Percentiles rank a stretch among this genome's conserved stretches.
phyloP scores from a whole-genome alignment of 2,113 vertebrate genomes.

The Myiagra hebetior region DNA sequence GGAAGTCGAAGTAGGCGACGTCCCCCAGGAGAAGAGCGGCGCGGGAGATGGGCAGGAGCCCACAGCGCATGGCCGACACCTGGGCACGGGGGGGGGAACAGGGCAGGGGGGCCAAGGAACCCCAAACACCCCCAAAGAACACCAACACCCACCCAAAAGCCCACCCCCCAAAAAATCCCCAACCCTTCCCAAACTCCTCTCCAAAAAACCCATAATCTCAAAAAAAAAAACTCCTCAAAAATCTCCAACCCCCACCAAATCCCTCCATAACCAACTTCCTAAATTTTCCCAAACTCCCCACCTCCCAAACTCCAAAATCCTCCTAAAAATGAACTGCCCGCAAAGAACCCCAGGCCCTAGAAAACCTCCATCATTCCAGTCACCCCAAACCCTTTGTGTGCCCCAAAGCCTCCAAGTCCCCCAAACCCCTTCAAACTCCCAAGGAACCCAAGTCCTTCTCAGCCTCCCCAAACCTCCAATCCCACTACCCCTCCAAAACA shows the following conservation, averaged over 20 bases:
- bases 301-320: neutral
- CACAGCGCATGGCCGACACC: conserved; percentile 95
- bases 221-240: neutral
- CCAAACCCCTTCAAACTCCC: neutral
- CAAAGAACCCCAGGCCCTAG: too few species aligned
- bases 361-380: neutral
- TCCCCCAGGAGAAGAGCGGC: conserved; percentile 91
- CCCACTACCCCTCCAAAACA: neutral
- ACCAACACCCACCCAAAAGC: neutral
- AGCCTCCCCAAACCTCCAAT: neutral
- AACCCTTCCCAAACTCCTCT: neutral
- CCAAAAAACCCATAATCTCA: neutral
- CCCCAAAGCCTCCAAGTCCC: neutral
- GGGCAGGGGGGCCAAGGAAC: neutral
- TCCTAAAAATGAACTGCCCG: neutral
- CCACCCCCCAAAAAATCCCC: neutral
- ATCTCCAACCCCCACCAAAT: neutral
- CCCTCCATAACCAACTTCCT: neutral
- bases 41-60: conserved; percentile 90
- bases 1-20: conserved; percentile 89
- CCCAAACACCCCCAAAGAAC: neutral
- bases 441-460: neutral
- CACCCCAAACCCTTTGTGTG: neutral
- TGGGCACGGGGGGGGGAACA: neutral
- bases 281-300: neutral